phyloP scores from a whole-genome alignment of 2,797 vertebrate genomes.

The Sorex maritimensis region DNA sequence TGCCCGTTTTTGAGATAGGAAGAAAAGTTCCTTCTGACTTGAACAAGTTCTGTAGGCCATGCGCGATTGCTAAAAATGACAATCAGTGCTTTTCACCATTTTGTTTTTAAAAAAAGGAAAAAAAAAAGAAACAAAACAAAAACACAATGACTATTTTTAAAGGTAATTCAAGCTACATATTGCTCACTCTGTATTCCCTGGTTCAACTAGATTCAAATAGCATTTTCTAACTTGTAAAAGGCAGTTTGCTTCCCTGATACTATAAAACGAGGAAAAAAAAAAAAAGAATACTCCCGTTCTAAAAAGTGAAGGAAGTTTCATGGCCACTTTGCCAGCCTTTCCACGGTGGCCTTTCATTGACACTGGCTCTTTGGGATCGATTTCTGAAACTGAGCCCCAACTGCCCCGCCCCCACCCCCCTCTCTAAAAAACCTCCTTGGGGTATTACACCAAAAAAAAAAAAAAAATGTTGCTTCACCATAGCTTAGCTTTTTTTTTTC shows the following conservation, averaged over 20 bases:
- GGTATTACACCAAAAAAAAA: constrained; percentile 72
- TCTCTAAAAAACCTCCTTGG: constrained; percentile 80
- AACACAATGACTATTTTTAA: constrained; percentile 88
- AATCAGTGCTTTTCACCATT: constrained; percentile 95
- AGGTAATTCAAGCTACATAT: constrained; percentile 92
- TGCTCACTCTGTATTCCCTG: constrained; percentile 93
- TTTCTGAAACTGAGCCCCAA: constrained; percentile 83
- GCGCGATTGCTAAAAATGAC: constrained; percentile 92
- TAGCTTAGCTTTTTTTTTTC: constrained; percentile 82
- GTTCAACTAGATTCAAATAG: constrained; percentile 91
- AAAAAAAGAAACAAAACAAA: too few species aligned
- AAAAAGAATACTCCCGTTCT: constrained; percentile 86
- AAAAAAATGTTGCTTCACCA: constrained; percentile 86
- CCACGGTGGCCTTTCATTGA: constrained; percentile 82
- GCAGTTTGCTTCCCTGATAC: constrained; percentile 98
- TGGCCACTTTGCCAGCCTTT: constrained; percentile 83
- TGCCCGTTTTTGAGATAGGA: constrained; percentile 89
- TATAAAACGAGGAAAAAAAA: constrained; percentile 89
- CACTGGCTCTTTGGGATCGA: constrained; percentile 86
- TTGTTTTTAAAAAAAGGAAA: constrained; percentile 79
- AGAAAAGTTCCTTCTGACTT: constrained; percentile 85
- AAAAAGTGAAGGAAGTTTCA: constrained; percentile 85
- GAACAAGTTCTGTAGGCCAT: constrained; percentile 92
- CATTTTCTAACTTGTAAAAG: constrained; percentile 94
- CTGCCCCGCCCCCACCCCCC: constrained; percentile 70